Conservation (phyloP, 37 sponge, comb jelly and placozoan genomes). For the Dysidea cf. avara region DNA sequence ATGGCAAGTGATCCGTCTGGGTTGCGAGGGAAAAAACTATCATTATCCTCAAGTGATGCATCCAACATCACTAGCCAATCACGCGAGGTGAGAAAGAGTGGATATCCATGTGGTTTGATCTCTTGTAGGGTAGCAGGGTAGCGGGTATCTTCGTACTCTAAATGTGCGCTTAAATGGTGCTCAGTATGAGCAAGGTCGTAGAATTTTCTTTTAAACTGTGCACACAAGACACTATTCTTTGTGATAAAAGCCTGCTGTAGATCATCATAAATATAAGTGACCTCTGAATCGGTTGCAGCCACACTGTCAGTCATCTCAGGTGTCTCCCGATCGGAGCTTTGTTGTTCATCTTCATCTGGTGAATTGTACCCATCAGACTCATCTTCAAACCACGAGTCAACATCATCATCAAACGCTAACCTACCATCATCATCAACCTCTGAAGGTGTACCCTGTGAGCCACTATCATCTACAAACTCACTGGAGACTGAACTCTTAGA, state of each 20-base stretch:
- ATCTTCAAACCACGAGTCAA: too few relatives aligned
- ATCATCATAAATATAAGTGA: slow-evolving; percentile 27
- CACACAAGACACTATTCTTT: slow-evolving; percentile 55
- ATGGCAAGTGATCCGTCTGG: slow-evolving; percentile 14
- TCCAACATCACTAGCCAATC: slow-evolving; percentile 57
- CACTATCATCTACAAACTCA: not conserved
- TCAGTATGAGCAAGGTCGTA: slow-evolving; percentile 33
- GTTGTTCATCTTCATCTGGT: not conserved
- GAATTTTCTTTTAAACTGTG: slow-evolving; percentile 52
- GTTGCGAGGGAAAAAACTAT: slow-evolving; percentile 36
- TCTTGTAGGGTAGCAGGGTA: slow-evolving; percentile 21
- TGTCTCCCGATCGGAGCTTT: not conserved
- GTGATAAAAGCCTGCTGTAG: slow-evolving; percentile 63
- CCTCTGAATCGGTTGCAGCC: too few relatives aligned
- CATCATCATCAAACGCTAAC: too few relatives aligned
- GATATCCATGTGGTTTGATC: slow-evolving; percentile 12
- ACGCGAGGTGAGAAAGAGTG: slow-evolving; percentile 53
- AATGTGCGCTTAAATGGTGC: slow-evolving; percentile 6
- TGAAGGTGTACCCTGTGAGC: not conserved
- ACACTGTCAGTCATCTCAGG: not conserved
- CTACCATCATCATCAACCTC: too few relatives aligned
- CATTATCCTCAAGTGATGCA: slow-evolving; percentile 6
- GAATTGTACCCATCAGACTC: too few relatives aligned
- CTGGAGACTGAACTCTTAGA: not conserved
- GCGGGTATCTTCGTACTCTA: slow-evolving; percentile 11